A percentile compares a stretch with the other conserved stretches of the same genome.
phyloP scores from a whole-genome alignment of 2,797 vertebrate genomes.

The Presbytis comata region DNA sequence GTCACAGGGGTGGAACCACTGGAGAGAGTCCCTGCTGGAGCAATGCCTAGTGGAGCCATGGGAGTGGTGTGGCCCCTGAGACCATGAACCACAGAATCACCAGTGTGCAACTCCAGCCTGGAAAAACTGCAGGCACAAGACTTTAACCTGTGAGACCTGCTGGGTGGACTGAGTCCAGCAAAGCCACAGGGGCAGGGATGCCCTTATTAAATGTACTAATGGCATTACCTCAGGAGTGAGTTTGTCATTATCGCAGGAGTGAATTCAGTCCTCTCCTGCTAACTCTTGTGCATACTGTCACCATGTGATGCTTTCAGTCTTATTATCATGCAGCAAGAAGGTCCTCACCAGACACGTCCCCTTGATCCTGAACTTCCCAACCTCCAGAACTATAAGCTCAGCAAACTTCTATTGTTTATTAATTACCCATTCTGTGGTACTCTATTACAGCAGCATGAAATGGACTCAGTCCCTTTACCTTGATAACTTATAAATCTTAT shows the following conservation, averaged over 20 bases:
- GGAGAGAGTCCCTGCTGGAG: background rate
- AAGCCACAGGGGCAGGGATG: background rate
- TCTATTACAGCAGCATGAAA: background rate
- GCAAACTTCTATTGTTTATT: background rate
- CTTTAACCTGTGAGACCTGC: background rate
- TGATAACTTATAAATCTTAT: background rate
- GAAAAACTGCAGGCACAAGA: background rate
- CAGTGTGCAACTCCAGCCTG: background rate
- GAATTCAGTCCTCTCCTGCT: background rate
- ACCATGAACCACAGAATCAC: background rate
- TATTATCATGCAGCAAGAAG: background rate
- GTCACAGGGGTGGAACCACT: background rate
- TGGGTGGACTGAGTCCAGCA: background rate
- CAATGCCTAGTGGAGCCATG: background rate
- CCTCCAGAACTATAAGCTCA: background rate
- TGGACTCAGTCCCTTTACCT: background rate
- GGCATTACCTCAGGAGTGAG: background rate
- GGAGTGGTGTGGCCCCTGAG: background rate
- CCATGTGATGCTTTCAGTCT: background rate
- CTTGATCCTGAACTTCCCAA: background rate
- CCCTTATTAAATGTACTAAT: background rate
- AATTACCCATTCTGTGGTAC: background rate
- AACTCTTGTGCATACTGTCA: background rate
- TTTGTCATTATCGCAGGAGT: background rate
- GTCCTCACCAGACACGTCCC: background rate